Conservation (phyloP, 1,140 invertebrate genomes). For the Daktulosphaira vitifoliae region DNA sequence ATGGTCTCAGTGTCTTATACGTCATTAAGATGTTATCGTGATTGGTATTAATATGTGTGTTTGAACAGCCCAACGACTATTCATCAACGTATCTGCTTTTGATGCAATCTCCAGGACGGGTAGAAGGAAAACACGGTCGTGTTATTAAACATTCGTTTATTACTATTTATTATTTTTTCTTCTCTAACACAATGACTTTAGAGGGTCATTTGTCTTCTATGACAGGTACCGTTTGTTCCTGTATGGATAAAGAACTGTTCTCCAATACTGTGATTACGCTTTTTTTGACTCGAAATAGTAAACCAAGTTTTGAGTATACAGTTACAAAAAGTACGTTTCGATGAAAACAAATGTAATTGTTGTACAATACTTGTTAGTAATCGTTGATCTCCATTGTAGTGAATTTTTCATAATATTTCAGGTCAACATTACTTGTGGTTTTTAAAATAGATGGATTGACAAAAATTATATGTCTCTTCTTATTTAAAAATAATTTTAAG, state of each 20-base stretch:
- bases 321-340: too few relatives aligned
- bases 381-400: too few relatives aligned
- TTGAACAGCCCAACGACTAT: constrained; percentile 9
- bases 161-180: constrained; percentile 2
- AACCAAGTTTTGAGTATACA: too few relatives aligned
- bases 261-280: background rate
- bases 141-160: constrained; percentile 27
- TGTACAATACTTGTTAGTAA: too few relatives aligned
- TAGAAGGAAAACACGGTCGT: background rate
- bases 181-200: constrained; percentile 18
- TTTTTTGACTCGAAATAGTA: too few relatives aligned
- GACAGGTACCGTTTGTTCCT: constrained; percentile 16
- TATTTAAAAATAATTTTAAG: too few relatives aligned
- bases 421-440: too few relatives aligned
- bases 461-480: too few relatives aligned
- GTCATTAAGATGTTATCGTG: constrained; percentile 28
- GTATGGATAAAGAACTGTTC: constrained; percentile 1
- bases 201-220: constrained; percentile 22
- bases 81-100: constrained; percentile 19
- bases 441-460: too few relatives aligned
- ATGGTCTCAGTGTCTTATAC: constrained; percentile 3
- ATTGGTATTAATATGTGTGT: constrained; percentile 21
- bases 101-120: constrained; percentile 13
- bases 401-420: too few relatives aligned
- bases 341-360: too few relatives aligned